Evolutionary conservation across 2,888 invertebrate species (phyloP).

Genomic region (Phrixothrix hirtus): DNA sequence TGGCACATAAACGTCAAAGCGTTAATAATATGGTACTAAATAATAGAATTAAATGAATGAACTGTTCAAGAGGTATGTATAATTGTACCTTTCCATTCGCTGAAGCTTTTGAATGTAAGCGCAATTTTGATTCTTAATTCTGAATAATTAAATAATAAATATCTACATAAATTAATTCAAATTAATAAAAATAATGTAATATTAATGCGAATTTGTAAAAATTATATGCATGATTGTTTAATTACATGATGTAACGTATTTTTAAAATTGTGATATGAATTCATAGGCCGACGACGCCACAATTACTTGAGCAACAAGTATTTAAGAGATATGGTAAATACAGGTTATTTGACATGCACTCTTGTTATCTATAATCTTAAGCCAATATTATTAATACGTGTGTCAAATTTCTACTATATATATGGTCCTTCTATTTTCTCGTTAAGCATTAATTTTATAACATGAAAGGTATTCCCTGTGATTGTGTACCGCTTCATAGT

Average conservation of each 20-base stretch:
- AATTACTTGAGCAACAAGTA: conserved; percentile 9
- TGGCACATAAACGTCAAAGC: background rate
- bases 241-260: background rate
- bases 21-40: background rate
- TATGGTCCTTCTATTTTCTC: conserved; percentile 7
- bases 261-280: too few relatives aligned
- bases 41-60: background rate
- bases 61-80: background rate
- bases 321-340: conserved; percentile 15
- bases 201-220: too few relatives aligned
- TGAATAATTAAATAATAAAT: too few relatives aligned
- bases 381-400: conserved; percentile 17
- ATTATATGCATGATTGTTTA: too few relatives aligned
- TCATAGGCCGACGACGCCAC: conserved; percentile 3
- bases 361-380: conserved; percentile 13
- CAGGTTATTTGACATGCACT: conserved; percentile 11
- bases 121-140: too few relatives aligned
- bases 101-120: background rate
- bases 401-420: conserved; percentile 14
- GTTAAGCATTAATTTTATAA: conserved; percentile 5
- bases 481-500: too few relatives aligned
- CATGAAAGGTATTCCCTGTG: conserved; percentile 3
- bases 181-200: too few relatives aligned
- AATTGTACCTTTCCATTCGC: background rate
- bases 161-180: too few relatives aligned